Percentiles rank a stretch among this genome's conserved stretches.
phyloP scores from a whole-genome alignment of 30 jellyfish, hydroid and myxozoan genomes.

The Clytia hemisphaerica region DNA sequence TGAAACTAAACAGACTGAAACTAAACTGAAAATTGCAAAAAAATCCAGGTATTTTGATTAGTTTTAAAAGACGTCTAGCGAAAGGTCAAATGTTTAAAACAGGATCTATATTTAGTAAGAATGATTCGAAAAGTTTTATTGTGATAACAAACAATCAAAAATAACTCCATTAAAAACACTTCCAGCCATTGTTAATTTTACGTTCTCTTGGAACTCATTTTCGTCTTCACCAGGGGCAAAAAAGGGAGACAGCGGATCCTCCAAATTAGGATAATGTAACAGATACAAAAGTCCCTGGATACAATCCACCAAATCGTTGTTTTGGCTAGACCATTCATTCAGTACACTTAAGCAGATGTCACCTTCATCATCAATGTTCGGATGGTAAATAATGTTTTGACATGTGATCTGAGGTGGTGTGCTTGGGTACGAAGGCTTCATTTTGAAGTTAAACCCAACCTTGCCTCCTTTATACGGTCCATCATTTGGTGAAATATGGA shows the following conservation, averaged over 20 bases:
- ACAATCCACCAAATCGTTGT: conserved; percentile 52
- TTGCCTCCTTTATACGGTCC: conserved; percentile 76
- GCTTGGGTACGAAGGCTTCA: conserved; percentile 56
- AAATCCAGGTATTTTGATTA: too few relatives aligned
- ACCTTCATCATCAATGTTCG: conserved; percentile 88
- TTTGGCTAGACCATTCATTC: conserved; percentile 73
- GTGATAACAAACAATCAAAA: too few relatives aligned
- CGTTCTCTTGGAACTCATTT: conserved; percentile 53
- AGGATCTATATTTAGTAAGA: too few relatives aligned
- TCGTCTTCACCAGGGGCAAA: conserved; percentile 77
- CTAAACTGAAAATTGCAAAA: too few relatives aligned
- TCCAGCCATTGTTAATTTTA: conserved; percentile 61
- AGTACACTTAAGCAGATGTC: conserved; percentile 79
- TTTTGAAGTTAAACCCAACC: conserved; percentile 46
- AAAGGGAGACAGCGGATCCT: conserved; percentile 88
- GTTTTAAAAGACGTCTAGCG: too few relatives aligned
- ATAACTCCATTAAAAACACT: conserved; percentile 58
- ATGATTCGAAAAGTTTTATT: too few relatives aligned
- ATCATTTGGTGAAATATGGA: conserved; percentile 48
- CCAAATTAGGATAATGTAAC: conserved; percentile 73
- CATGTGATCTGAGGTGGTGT: conserved; percentile 58
- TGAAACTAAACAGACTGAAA: too few relatives aligned
- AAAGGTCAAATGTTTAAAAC: too few relatives aligned
- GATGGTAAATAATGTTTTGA: conserved; percentile 68
- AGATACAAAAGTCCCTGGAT: conserved; percentile 63